Evolutionary conservation across 1,140 invertebrate genomes (phyloP).

Genomic region (Zaprionus gabonicus): DNA sequence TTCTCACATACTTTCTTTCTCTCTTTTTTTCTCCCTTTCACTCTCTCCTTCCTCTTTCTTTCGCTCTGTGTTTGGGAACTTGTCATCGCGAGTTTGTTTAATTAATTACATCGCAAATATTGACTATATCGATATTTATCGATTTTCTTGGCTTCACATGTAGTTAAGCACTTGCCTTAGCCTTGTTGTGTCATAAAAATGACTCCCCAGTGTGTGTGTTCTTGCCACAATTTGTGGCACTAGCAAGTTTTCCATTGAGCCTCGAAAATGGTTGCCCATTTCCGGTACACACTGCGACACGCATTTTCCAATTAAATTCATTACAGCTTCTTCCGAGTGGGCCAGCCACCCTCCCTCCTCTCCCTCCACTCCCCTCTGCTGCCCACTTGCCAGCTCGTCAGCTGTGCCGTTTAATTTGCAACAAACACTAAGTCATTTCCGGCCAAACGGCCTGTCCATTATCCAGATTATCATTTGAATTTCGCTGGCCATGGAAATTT

Average conservation of each 20-base stretch:
- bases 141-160: constrained; percentile 43
- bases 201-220: constrained; percentile 46
- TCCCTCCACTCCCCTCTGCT: background rate
- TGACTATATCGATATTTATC: constrained; percentile 1
- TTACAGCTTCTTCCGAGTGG: constrained; percentile 68
- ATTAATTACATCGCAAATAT: constrained; percentile 60
- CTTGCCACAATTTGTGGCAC: constrained; percentile 60
- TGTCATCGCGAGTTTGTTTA: constrained; percentile 53
- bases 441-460: constrained; percentile 70
- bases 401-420: constrained; percentile 63
- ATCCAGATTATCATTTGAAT: constrained; percentile 78
- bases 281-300: constrained; percentile 48
- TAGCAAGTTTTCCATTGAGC: constrained; percentile 24
- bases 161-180: constrained; percentile 51
- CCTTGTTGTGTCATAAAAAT: constrained; percentile 21
- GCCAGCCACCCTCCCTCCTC: background rate
- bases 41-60: background rate
- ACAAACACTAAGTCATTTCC: constrained; percentile 79
- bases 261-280: constrained; percentile 48
- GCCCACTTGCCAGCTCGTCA: background rate
- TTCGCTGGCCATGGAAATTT: constrained; percentile 53
- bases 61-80: constrained; percentile 37
- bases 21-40: background rate
- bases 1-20: background rate
- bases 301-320: constrained; percentile 79